A percentile compares a stretch with the other conserved stretches of the same genome.
phyloP scores from a whole-genome alignment of 2,888 invertebrate species.

The Leptarthrus brevirostris region DNA sequence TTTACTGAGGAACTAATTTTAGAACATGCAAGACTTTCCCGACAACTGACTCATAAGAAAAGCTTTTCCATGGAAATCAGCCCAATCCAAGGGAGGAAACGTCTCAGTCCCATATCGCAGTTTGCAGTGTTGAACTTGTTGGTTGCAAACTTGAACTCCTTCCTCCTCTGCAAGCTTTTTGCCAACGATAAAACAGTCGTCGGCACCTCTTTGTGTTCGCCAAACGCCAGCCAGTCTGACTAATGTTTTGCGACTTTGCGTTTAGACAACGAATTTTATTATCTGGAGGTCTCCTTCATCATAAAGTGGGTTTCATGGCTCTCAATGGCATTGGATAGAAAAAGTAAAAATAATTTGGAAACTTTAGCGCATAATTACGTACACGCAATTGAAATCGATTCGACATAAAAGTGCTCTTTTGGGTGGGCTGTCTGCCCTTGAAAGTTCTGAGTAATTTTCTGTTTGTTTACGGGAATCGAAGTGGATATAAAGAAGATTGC shows the following conservation, averaged over 20 bases:
- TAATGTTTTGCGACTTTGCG: background rate
- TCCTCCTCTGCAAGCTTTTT: background rate
- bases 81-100: background rate
- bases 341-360: background rate
- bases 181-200: background rate
- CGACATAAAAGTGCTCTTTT: background rate
- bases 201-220: background rate
- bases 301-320: background rate
- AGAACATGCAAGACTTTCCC: background rate
- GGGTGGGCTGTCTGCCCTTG: conserved; percentile 30
- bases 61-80: background rate
- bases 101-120: background rate
- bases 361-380: background rate
- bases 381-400: conserved; percentile 32
- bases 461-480: background rate
- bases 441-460: background rate
- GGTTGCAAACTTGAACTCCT: background rate
- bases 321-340: background rate
- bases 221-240: background rate
- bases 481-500: no score
- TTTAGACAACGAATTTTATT: background rate
- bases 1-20: background rate
- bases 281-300: background rate
- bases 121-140: background rate
- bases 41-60: background rate